Conservation (phyloP, 2,888 invertebrate species). For the Eueremaeus valkanovi region DNA sequence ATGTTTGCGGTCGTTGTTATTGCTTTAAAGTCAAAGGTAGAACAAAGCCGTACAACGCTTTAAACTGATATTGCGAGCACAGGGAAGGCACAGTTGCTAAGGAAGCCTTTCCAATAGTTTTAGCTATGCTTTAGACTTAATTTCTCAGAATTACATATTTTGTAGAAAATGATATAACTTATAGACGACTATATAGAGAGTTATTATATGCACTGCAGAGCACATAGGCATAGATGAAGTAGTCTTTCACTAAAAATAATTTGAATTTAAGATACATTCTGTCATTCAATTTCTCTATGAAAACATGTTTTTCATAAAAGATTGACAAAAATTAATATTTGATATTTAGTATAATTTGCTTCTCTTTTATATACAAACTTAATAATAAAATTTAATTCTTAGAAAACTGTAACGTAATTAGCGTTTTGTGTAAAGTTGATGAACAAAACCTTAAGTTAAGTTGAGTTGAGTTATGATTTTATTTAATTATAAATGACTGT, state of each 20-base stretch:
- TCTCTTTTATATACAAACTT: slow-evolving; percentile 12
- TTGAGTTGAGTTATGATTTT: neutral
- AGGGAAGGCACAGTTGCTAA: slow-evolving; percentile 17
- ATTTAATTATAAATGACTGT: slow-evolving; percentile 32
- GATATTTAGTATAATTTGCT: slow-evolving; percentile 16
- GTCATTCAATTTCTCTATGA: slow-evolving; percentile 5
- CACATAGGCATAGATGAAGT: neutral
- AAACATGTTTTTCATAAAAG: slow-evolving; percentile 23
- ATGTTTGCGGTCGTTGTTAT: slow-evolving; percentile 32
- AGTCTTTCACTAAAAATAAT: neutral
- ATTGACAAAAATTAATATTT: slow-evolving; percentile 24
- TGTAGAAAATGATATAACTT: slow-evolving; percentile 23
- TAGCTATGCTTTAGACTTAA: slow-evolving; percentile 11
- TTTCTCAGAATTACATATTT: slow-evolving; percentile 29
- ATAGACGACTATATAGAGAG: slow-evolving; percentile 2
- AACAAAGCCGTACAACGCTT: slow-evolving; percentile 2
- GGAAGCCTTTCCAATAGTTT: neutral
- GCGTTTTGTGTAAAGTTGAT: slow-evolving; percentile 23
- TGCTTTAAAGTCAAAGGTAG: slow-evolving; percentile 20
- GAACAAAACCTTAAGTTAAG: slow-evolving; percentile 28
- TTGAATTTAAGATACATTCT: slow-evolving; percentile 33
- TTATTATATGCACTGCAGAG: neutral
- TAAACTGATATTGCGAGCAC: neutral
- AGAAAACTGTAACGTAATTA: slow-evolving; percentile 29
- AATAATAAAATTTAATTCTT: slow-evolving; percentile 33